These are phyloP conservation scores for Uloborus plumipes DNA, from an alignment of 2,888 invertebrate genomes.

Conservation along the genomic window DNA sequence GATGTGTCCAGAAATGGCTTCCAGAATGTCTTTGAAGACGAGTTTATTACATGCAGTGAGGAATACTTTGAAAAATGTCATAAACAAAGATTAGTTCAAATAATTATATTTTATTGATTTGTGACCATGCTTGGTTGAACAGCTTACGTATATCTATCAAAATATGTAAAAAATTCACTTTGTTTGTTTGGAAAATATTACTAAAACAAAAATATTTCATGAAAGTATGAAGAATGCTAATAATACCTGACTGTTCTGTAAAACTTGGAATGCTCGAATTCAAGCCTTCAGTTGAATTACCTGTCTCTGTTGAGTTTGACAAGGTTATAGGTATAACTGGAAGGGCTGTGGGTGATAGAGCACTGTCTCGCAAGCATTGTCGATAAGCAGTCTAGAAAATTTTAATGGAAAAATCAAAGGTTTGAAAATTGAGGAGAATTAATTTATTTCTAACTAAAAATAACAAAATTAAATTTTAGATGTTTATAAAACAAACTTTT, in stretches of 20 bases:
- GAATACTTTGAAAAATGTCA: no score
- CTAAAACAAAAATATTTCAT: neutral
- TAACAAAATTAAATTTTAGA: conserved; percentile 14
- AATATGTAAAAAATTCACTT: no score
- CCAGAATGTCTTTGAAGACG: no score
- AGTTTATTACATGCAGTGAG: no score
- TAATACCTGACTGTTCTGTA: conserved; percentile 24
- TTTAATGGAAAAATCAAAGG: conserved; percentile 38
- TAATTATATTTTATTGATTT: no score
- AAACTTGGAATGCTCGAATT: conserved; percentile 16
- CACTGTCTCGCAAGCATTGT: conserved; percentile 77
- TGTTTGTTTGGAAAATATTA: neutral
- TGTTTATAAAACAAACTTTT: neutral
- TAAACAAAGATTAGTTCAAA: no score
- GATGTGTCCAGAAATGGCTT: no score
- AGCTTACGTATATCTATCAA: no score
- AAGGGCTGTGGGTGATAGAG: conserved; percentile 3
- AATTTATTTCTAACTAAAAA: neutral
- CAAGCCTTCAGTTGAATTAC: conserved; percentile 19
- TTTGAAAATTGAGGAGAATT: neutral
- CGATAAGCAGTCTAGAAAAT: conserved; percentile 83
- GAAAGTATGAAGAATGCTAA: neutral
- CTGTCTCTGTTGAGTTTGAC: conserved; percentile 27
- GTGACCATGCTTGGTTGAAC: no score
- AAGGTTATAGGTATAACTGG: conserved; percentile 15